phyloP scores from a whole-genome alignment of 2,888 invertebrate genomes.

The Plusia festucae region DNA sequence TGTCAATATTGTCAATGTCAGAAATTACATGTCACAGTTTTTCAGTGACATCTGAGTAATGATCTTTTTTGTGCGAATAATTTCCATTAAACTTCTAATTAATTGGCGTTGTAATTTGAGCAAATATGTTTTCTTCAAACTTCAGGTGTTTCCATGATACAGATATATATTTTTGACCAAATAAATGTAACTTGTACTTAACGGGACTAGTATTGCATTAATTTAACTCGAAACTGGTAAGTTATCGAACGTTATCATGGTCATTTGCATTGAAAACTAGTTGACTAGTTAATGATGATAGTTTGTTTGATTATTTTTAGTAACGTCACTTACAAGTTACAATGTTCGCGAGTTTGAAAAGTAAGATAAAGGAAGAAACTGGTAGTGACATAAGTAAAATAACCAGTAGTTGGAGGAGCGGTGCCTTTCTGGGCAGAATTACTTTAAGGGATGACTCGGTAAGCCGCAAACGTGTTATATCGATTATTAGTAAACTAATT shows the following conservation, averaged over 20 bases:
- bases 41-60: slow-evolving; percentile 20
- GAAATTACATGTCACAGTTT: not conserved
- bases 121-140: slow-evolving; percentile 41
- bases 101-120: slow-evolving; percentile 17
- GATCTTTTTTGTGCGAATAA: slow-evolving; percentile 45
- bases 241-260: slow-evolving; percentile 67
- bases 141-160: slow-evolving; percentile 15
- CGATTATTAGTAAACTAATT: slow-evolving; percentile 17
- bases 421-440: slow-evolving; percentile 86
- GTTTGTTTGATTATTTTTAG: slow-evolving; percentile 55
- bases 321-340: slow-evolving; percentile 59
- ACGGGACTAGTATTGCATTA: slow-evolving; percentile 18
- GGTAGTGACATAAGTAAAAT: slow-evolving; percentile 92
- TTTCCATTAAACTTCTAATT: slow-evolving; percentile 30
- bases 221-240: slow-evolving; percentile 58
- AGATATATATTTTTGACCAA: slow-evolving; percentile 31
- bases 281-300: slow-evolving; percentile 36
- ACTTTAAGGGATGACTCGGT: slow-evolving; percentile 86
- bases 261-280: slow-evolving; percentile 68
- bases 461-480: slow-evolving; percentile 51
- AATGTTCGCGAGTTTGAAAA: slow-evolving; percentile 97
- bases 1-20: slow-evolving; percentile 6
- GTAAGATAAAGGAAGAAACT: slow-evolving; percentile 96
- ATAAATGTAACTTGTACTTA: slow-evolving; percentile 13
- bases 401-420: slow-evolving; percentile 85